phyloP scores from a whole-genome alignment of 2,113 vertebrate genomes.

The Pygoscelis adeliae region DNA sequence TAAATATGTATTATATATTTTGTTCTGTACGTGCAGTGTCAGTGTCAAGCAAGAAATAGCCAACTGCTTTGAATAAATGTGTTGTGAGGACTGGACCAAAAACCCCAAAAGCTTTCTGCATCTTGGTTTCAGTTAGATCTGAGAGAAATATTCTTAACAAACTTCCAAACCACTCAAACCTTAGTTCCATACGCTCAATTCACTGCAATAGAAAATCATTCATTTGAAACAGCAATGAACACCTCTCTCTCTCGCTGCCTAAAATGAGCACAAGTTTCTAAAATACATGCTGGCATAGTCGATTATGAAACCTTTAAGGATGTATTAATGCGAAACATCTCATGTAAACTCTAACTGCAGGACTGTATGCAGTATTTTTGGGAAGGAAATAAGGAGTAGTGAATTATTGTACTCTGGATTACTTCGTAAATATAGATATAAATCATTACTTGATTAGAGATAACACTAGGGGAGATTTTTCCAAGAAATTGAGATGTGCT shows the following conservation, averaged over 20 bases:
- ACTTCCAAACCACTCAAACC: background rate
- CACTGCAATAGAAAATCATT: background rate
- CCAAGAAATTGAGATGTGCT: background rate
- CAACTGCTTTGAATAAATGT: background rate
- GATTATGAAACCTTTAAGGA: background rate
- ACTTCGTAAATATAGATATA: background rate
- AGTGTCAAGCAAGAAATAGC: background rate
- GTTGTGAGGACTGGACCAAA: background rate
- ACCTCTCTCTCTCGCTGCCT: background rate
- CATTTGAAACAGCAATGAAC: background rate
- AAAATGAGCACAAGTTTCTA: background rate
- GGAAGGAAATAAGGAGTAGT: background rate
- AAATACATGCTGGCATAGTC: background rate
- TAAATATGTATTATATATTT: background rate
- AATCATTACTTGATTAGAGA: background rate
- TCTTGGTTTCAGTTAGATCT: background rate
- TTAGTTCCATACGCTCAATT: background rate
- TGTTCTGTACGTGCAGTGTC: background rate
- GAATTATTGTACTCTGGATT: background rate
- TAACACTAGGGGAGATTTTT: background rate
- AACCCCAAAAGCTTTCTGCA: accelerated
- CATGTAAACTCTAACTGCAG: too few species aligned
- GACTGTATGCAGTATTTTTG: background rate
- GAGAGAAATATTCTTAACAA: background rate
- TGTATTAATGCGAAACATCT: background rate